Percentiles rank a stretch among this genome's conserved stretches.
These are phyloP conservation scores for Sussaba pulchella DNA, from an alignment of 2,888 invertebrate species.

Conservation along the genomic window DNA sequence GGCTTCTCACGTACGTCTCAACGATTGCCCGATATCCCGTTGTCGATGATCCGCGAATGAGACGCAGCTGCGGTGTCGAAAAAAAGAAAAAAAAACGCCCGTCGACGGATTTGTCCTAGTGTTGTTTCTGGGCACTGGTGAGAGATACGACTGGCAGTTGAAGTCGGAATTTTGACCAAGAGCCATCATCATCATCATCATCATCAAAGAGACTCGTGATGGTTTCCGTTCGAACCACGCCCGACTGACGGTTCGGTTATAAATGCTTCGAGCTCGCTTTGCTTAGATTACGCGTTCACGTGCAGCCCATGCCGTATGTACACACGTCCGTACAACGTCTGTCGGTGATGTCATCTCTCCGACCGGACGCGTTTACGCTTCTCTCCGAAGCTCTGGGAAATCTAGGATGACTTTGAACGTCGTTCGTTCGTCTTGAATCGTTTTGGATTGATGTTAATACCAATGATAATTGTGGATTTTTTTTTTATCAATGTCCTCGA, in stretches of 20 bases:
- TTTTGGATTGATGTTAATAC: background rate
- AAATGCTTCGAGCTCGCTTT: slow-evolving; percentile 53
- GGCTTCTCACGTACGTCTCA: too few relatives aligned
- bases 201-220: slow-evolving; percentile 50
- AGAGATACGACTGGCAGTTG: slow-evolving; percentile 24
- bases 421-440: background rate
- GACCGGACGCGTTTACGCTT: slow-evolving; percentile 10
- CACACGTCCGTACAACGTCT: slow-evolving; percentile 7
- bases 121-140: slow-evolving; percentile 6
- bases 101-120: slow-evolving; percentile 9
- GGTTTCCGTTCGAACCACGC: slow-evolving; percentile 61
- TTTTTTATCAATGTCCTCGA: background rate
- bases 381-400: slow-evolving; percentile 13
- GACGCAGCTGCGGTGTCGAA: background rate
- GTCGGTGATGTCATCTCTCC: slow-evolving; percentile 61
- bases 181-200: slow-evolving; percentile 32
- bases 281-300: slow-evolving; percentile 57
- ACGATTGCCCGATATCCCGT: too few relatives aligned
- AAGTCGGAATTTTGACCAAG: slow-evolving; percentile 3
- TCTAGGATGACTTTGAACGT: slow-evolving; percentile 20
- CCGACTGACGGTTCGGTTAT: slow-evolving; percentile 52
- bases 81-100: slow-evolving; percentile 7
- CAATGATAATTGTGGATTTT: background rate
- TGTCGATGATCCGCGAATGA: background rate
- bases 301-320: background rate